Evolutionary conservation across 1,140 invertebrate species (phyloP).

Genomic region (Diabrotica undecimpunctata): DNA sequence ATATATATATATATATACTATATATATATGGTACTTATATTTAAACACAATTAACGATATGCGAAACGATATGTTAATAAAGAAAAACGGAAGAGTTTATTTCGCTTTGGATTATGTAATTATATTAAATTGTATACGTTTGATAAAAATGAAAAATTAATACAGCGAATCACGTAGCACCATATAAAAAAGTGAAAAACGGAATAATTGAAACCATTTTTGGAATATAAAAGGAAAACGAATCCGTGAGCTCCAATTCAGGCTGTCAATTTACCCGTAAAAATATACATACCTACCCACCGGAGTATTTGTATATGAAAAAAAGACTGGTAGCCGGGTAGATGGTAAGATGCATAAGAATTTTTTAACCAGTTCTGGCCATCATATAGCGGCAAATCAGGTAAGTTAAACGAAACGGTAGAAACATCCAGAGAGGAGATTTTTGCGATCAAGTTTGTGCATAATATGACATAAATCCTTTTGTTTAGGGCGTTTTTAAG

Average conservation of each 20-base stretch:
- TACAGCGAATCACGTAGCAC: too few relatives aligned
- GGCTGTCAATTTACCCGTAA: slow-evolving; percentile 1
- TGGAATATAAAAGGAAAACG: too few relatives aligned
- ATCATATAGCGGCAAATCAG: slow-evolving; percentile 6
- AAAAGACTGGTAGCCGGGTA: neutral
- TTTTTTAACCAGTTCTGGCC: slow-evolving; percentile 8
- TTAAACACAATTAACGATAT: too few relatives aligned
- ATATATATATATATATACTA: too few relatives aligned
- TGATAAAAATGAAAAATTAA: too few relatives aligned
- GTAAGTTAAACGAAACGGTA: slow-evolving; percentile 3
- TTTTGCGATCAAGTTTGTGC: slow-evolving; percentile 17
- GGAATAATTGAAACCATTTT: too few relatives aligned
- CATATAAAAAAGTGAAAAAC: too few relatives aligned
- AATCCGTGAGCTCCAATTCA: neutral
- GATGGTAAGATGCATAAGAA: neutral
- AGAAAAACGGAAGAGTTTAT: too few relatives aligned
- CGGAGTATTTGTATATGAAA: slow-evolving; percentile 2
- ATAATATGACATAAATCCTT: slow-evolving; percentile 31
- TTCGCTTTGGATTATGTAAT: too few relatives aligned
- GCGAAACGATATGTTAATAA: too few relatives aligned
- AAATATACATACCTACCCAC: neutral
- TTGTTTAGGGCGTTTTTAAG: slow-evolving; percentile 37
- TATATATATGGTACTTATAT: too few relatives aligned
- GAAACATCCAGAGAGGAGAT: neutral
- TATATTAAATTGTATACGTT: too few relatives aligned